A percentile compares a stretch with the other conserved stretches of the same genome.
Conservation (phyloP, 1,140 invertebrate genomes). For the Maconellicoccus hirsutus region DNA sequence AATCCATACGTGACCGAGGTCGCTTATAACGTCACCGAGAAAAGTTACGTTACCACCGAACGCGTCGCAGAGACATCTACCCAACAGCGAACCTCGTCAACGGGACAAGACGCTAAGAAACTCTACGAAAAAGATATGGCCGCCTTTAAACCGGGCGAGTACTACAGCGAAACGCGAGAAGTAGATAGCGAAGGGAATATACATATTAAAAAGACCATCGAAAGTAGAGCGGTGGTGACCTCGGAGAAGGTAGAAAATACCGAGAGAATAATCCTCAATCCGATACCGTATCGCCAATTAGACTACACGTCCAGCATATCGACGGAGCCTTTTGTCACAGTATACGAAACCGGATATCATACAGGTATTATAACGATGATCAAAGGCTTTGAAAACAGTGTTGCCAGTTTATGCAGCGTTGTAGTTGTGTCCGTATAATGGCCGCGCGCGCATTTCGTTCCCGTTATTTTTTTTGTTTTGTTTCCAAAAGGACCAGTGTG, state of each 20-base stretch:
- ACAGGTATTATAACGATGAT: too few relatives aligned
- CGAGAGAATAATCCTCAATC: not conserved
- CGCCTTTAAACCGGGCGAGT: conserved; percentile 40
- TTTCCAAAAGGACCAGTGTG: too few relatives aligned
- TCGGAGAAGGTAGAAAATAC: conserved; percentile 30
- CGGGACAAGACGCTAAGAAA: conserved; percentile 40
- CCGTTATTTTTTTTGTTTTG: too few relatives aligned
- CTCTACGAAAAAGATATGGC: conserved; percentile 40
- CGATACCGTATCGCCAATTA: not conserved
- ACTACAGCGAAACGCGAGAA: conserved; percentile 39
- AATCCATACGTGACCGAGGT: conserved; percentile 38
- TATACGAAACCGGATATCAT: too few relatives aligned
- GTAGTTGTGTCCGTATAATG: too few relatives aligned
- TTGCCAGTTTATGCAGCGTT: too few relatives aligned
- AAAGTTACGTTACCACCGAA: not conserved
- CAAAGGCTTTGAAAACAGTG: too few relatives aligned
- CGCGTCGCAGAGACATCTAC: conserved; percentile 32
- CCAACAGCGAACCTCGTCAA: conserved; percentile 40
- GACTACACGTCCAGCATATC: too few relatives aligned
- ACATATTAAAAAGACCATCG: conserved; percentile 39
- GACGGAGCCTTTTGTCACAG: not conserved
- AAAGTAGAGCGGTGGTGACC: conserved; percentile 38
- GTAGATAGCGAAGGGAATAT: conserved; percentile 41
- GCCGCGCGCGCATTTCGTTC: too few relatives aligned
- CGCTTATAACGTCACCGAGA: conserved; percentile 29